A percentile compares a stretch with the other conserved stretches of the same genome.
Evolutionary conservation across 2,888 invertebrate species (phyloP).

Genomic region (Zele albiditarsus): DNA sequence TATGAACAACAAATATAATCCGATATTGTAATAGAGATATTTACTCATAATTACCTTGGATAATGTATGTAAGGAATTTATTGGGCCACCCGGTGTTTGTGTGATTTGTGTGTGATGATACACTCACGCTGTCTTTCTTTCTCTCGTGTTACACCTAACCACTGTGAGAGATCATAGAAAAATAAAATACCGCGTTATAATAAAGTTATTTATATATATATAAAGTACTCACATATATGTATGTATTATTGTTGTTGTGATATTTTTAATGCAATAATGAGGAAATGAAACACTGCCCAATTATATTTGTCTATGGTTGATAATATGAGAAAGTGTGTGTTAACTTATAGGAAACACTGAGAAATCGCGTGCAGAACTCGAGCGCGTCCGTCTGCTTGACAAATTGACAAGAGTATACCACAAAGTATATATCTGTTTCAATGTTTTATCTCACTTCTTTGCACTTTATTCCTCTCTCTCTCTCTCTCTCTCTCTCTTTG

Average conservation of each 20-base stretch:
- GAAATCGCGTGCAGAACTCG: constrained; percentile 7
- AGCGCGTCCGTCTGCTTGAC: constrained; percentile 5
- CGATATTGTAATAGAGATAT: neutral
- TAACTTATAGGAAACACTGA: neutral
- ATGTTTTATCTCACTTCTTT: neutral
- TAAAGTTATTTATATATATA: neutral
- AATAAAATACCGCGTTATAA: neutral
- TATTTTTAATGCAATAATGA: neutral
- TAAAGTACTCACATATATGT: neutral
- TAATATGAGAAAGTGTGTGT: neutral
- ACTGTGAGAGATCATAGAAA: constrained; percentile 7
- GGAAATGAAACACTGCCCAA: neutral
- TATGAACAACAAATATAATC: neutral
- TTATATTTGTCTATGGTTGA: neutral
- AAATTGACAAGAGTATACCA: constrained; percentile 1
- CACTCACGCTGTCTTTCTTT: neutral
- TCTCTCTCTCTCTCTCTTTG: neutral
- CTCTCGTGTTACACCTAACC: constrained; percentile 1
- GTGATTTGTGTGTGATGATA: neutral
- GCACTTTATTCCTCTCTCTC: neutral
- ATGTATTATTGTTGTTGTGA: neutral
- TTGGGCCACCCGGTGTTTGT: constrained; percentile 18
- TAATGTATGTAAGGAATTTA: neutral
- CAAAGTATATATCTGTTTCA: neutral
- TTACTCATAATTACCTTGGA: constrained; percentile 22